phyloP scores from a whole-genome alignment of 2,797 vertebrate genomes.

The Picus viridis region DNA sequence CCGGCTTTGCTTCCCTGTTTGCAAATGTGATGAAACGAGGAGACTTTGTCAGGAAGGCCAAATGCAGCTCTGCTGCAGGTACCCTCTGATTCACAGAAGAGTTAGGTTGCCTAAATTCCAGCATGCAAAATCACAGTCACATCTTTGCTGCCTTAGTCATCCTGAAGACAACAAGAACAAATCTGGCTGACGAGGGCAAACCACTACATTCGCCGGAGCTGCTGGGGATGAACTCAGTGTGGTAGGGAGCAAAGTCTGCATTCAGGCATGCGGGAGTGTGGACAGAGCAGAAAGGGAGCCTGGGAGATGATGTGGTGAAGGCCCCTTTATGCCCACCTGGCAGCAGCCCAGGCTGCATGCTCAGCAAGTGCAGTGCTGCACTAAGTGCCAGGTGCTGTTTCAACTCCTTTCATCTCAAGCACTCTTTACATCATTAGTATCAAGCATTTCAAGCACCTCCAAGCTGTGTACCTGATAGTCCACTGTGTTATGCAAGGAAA shows the following conservation, averaged over 20 bases:
- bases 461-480: not conserved
- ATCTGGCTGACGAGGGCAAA: conserved; percentile 20
- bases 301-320: not conserved
- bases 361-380: not conserved
- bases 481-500: not conserved
- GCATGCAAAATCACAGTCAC: not conserved
- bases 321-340: conserved; percentile 8
- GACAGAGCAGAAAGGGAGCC: not conserved
- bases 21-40: not conserved
- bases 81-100: conserved; percentile 22
- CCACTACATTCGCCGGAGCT: not conserved
- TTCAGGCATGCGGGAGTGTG: not conserved
- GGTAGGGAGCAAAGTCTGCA: conserved; percentile 9
- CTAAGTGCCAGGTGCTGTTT: conserved; percentile 52
- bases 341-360: not conserved
- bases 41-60: not conserved
- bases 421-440: conserved; percentile 53
- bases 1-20: not conserved
- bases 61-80: not conserved
- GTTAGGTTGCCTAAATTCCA: conserved; percentile 36
- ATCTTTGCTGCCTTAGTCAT: conserved; percentile 50
- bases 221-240: not conserved
- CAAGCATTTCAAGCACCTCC: conserved; percentile 13
- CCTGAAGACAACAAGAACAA: conserved; percentile 11
- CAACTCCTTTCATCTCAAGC: conserved; percentile 46